phyloP scores from a whole-genome alignment of 2,888 invertebrate genomes.

The Lypha dubia region DNA sequence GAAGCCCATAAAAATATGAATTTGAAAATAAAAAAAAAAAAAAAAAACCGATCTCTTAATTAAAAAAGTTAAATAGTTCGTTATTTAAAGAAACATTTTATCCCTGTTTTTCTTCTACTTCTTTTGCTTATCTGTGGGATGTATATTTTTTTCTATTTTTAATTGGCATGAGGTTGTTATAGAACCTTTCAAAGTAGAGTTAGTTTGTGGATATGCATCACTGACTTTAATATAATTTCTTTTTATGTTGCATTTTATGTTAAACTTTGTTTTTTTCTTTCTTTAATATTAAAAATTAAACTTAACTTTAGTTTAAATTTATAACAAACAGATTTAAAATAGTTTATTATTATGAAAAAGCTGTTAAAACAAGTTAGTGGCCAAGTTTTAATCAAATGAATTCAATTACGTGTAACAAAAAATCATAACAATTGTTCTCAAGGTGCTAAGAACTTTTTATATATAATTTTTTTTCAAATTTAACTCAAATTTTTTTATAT shows the following conservation, averaged over 20 bases:
- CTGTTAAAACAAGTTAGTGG: not conserved
- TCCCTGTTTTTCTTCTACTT: not conserved
- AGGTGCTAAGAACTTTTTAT: no score
- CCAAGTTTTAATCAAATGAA: not conserved
- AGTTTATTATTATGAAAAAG: not conserved
- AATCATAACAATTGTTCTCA: not conserved
- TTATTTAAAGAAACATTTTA: constrained; percentile 22
- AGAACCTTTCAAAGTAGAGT: not conserved
- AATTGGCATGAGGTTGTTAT: constrained; percentile 15
- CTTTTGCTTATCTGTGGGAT: not conserved
- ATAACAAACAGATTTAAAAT: not conserved
- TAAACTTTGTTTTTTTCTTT: no score
- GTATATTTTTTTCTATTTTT: not conserved
- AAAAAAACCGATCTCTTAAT: constrained; percentile 34
- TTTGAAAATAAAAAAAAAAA: not conserved
- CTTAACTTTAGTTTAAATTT: not conserved
- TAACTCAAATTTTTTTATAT: not conserved
- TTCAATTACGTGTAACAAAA: not conserved
- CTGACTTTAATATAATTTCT: constrained; percentile 2
- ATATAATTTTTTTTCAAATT: no score
- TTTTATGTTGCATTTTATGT: not conserved
- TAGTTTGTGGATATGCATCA: not conserved
- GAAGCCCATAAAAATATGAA: constrained; percentile 6
- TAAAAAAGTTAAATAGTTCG: constrained; percentile 40
- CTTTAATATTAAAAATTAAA: not conserved